A percentile compares a stretch with the other conserved stretches of the same genome.
Evolutionary conservation across 2,113 vertebrate species (phyloP).

Genomic region (Psittacus erithacus): DNA sequence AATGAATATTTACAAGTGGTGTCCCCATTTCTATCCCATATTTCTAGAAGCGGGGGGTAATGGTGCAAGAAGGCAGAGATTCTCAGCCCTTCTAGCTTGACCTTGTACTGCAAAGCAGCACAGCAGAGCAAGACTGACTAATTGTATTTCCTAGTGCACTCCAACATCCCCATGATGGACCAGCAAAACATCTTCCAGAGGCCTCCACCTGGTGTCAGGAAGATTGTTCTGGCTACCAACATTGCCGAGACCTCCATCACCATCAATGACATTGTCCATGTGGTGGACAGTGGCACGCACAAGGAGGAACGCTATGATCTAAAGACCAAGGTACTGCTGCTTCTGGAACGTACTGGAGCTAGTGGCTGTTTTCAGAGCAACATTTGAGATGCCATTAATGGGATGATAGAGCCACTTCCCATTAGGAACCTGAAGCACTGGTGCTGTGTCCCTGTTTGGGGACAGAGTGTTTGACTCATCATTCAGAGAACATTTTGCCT

Average conservation of each 20-base stretch:
- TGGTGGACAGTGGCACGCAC: conserved; percentile 91
- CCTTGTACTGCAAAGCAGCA: not conserved
- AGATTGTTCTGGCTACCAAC: conserved; percentile 94
- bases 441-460: not conserved
- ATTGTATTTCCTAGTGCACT: conserved; percentile 82
- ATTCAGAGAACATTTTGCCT: not conserved
- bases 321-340: conserved; percentile 84
- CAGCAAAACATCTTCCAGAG: conserved; percentile 93
- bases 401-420: not conserved
- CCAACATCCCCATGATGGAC: conserved; percentile 92
- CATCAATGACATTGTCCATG: conserved; percentile 95
- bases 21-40: fast-evolving
- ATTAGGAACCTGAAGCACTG: fast-evolving
- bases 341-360: not conserved
- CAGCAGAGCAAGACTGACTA: not conserved
- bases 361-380: not conserved
- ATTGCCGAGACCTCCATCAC: conserved; percentile 97
- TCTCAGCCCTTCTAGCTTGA: not conserved
- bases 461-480: not conserved
- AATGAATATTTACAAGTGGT: not conserved
- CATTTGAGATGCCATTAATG: fast-evolving
- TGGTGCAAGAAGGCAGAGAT: not conserved
- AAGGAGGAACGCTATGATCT: conserved; percentile 95
- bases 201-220: conserved; percentile 82
- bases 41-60: fast-evolving